Percentiles rank a stretch among this genome's conserved stretches.
These are phyloP conservation scores for Mormyrus proboscirostris DNA, from an alignment of 2,797 vertebrate species.

Conservation along the genomic window DNA sequence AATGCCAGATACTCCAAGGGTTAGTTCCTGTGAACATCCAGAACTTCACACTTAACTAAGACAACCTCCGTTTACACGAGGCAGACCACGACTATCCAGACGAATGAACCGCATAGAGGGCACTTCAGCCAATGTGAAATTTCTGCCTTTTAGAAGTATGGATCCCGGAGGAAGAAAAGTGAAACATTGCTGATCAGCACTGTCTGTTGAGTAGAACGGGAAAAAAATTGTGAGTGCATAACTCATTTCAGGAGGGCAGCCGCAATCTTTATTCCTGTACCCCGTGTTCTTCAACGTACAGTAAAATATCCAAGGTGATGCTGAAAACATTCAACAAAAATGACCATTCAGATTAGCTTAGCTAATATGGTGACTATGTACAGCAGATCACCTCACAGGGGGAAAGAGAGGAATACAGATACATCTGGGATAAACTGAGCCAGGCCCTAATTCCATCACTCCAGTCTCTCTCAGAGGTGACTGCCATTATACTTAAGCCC, in stretches of 20 bases:
- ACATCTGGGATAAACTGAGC: background rate
- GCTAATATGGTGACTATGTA: background rate
- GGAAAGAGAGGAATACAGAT: background rate
- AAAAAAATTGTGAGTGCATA: background rate
- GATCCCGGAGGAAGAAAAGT: background rate
- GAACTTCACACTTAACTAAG: background rate
- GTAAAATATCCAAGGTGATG: background rate
- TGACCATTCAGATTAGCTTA: background rate
- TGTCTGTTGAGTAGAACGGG: background rate
- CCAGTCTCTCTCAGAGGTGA: background rate
- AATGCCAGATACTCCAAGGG: background rate
- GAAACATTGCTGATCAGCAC: background rate
- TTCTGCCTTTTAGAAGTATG: background rate
- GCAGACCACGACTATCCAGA: background rate
- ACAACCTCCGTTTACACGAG: background rate
- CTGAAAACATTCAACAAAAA: background rate
- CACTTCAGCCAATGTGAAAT: background rate
- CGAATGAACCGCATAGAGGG: background rate
- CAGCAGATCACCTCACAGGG: background rate
- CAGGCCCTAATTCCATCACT: background rate
- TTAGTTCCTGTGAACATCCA: background rate
- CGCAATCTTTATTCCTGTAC: background rate
- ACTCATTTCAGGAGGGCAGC: background rate
- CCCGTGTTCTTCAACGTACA: background rate
- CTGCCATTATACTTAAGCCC: background rate